These are phyloP conservation scores for Pocillopora grandis DNA, from an alignment of 92 coral and sea anemone genomes.

Conservation along the genomic window DNA sequence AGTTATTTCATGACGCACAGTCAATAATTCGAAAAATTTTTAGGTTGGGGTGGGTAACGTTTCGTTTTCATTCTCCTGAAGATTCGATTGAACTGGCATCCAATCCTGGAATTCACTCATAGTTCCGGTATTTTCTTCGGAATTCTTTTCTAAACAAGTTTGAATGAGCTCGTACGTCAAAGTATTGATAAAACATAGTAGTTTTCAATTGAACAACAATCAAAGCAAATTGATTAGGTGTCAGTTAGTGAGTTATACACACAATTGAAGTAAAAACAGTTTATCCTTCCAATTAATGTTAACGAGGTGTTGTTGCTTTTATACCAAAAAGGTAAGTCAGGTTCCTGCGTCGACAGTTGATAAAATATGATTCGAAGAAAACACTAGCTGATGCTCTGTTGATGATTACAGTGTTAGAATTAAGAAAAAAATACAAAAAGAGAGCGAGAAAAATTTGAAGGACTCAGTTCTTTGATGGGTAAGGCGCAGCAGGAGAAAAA, in stretches of 20 bases:
- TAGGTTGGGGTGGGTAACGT: not conserved
- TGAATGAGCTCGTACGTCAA: not conserved
- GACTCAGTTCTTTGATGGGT: too few relatives aligned
- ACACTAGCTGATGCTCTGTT: too few relatives aligned
- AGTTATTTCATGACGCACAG: conserved; percentile 19
- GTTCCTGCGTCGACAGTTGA: too few relatives aligned
- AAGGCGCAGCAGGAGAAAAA: too few relatives aligned
- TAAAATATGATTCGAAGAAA: too few relatives aligned
- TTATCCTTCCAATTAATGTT: not conserved
- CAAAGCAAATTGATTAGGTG: not conserved
- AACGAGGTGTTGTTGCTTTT: not conserved
- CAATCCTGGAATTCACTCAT: not conserved
- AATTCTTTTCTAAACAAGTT: conserved; percentile 19
- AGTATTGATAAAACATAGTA: not conserved
- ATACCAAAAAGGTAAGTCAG: too few relatives aligned
- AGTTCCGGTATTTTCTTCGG: not conserved
- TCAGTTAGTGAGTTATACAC: not conserved
- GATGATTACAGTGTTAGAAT: too few relatives aligned
- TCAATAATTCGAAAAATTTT: not conserved
- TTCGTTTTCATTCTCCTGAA: not conserved
- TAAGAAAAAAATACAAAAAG: too few relatives aligned
- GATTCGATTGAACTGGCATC: not conserved
- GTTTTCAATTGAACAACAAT: not conserved
- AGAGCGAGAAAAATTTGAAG: too few relatives aligned
- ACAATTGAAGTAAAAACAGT: not conserved